A percentile compares a stretch with the other conserved stretches of the same genome.
Evolutionary conservation across 2,113 vertebrate species (phyloP).

Genomic region (Oceanodroma tethys): DNA sequence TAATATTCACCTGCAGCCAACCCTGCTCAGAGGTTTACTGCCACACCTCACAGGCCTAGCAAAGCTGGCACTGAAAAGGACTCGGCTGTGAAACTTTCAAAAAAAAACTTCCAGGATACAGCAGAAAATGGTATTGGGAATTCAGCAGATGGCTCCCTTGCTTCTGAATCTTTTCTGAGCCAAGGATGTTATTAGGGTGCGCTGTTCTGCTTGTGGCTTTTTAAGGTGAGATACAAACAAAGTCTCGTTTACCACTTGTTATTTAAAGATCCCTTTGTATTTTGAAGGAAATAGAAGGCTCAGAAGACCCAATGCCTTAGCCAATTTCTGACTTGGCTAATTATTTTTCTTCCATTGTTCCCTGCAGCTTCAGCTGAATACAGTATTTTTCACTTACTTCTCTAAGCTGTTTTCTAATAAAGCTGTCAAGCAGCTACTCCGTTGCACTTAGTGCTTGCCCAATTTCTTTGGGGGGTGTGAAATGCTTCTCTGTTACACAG

Average conservation of each 20-base stretch:
- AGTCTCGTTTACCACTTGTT: not conserved
- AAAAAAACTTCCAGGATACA: not conserved
- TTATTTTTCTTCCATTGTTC: conserved; percentile 31
- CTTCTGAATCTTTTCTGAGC: conserved; percentile 40
- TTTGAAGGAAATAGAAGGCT: conserved; percentile 1
- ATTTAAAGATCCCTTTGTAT: conserved; percentile 26
- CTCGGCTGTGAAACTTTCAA: not conserved
- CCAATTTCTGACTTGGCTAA: conserved; percentile 17
- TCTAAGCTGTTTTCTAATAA: conserved; percentile 13
- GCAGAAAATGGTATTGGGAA: conserved; percentile 15
- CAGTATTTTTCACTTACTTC: conserved; percentile 15
- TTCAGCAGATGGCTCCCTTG: conserved; percentile 66
- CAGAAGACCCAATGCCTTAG: not conserved
- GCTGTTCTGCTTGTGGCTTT: conserved; percentile 18
- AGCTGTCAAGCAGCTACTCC: not conserved
- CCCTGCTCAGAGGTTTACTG: not conserved
- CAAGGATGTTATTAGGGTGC: conserved; percentile 17
- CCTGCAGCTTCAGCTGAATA: conserved; percentile 30
- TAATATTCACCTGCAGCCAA: not conserved
- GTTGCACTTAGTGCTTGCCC: not conserved
- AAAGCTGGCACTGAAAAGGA: not conserved
- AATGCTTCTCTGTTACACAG: not conserved
- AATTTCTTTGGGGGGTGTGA: not conserved
- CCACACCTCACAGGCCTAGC: not conserved
- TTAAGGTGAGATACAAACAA: conserved; percentile 36